These are phyloP conservation scores for Camponotus pennsylvanicus DNA, from an alignment of 1,140 invertebrate genomes.

Conservation along the genomic window DNA sequence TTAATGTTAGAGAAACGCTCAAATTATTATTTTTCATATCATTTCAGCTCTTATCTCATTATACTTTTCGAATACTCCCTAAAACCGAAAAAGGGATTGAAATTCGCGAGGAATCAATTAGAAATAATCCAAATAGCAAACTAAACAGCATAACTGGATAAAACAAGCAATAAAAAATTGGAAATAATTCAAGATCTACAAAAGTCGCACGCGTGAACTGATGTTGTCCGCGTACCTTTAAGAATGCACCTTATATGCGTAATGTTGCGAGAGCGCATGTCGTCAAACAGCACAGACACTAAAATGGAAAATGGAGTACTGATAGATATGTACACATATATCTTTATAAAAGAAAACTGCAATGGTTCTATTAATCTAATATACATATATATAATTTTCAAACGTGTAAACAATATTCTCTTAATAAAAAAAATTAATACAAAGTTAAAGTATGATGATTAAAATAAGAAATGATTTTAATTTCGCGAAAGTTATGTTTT, in stretches of 20 bases:
- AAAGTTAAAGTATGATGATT: background rate
- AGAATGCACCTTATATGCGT: conserved; percentile 88
- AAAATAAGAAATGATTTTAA: conserved; percentile 20
- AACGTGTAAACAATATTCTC: background rate
- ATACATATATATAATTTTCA: background rate
- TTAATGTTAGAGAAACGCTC: background rate
- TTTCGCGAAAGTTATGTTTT: conserved; percentile 26
- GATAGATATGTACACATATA: conserved; percentile 3
- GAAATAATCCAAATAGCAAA: conserved; percentile 68
- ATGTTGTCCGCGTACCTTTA: conserved; percentile 86
- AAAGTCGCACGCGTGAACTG: conserved; percentile 71
- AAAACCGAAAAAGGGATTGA: conserved; percentile 45
- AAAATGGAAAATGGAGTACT: conserved; percentile 74
- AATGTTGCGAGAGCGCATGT: conserved; percentile 86
- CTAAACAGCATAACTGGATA: conserved; percentile 53
- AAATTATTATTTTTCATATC: background rate
- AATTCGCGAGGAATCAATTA: conserved; percentile 68
- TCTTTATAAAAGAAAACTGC: background rate
- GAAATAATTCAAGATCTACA: conserved; percentile 66
- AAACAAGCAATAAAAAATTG: conserved; percentile 71
- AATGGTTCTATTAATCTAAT: conserved; percentile 2
- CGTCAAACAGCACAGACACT: conserved; percentile 85
- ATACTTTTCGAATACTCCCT: background rate
- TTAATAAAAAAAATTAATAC: conserved; percentile 1
- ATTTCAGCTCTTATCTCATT: background rate